Percentiles rank a stretch among this genome's conserved stretches.
phyloP scores from a whole-genome alignment of 2,888 invertebrate genomes.

The Meteorus colon region DNA sequence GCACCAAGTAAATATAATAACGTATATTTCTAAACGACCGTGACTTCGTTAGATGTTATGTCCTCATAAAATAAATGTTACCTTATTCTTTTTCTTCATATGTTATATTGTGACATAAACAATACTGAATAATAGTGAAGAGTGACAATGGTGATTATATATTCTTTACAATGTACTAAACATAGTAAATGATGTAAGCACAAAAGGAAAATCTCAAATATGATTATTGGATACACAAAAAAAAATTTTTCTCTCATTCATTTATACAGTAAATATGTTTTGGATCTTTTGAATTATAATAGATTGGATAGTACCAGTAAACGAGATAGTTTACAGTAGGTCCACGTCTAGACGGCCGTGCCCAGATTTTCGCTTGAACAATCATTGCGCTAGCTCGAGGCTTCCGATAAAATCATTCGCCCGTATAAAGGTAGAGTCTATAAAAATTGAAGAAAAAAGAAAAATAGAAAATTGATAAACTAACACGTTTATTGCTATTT shows the following conservation, averaged over 20 bases:
- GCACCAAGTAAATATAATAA: slow-evolving; percentile 4
- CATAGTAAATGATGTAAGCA: not conserved
- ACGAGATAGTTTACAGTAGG: slow-evolving; percentile 9
- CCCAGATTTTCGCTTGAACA: slow-evolving; percentile 48
- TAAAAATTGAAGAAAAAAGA: slow-evolving; percentile 6
- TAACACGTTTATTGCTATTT: not conserved
- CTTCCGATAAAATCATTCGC: slow-evolving; percentile 29
- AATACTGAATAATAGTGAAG: not conserved
- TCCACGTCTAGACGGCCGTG: slow-evolving; percentile 49
- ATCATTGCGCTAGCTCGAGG: slow-evolving; percentile 36
- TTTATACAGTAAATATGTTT: not conserved
- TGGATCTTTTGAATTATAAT: not conserved
- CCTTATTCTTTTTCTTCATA: not conserved
- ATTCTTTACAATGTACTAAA: not conserved
- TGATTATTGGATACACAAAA: not conserved
- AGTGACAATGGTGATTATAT: not conserved
- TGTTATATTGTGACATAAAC: not conserved
- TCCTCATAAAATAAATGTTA: slow-evolving; percentile 14
- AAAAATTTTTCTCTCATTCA: not conserved
- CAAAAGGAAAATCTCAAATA: not conserved
- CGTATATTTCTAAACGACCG: not conserved
- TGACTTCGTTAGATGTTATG: slow-evolving; percentile 25
- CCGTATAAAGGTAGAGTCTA: slow-evolving; percentile 1
- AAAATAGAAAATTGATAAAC: not conserved
- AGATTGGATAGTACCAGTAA: not conserved